These are phyloP conservation scores for Spisula solida DNA, from an alignment of 2,888 invertebrate species.

Conservation along the genomic window DNA sequence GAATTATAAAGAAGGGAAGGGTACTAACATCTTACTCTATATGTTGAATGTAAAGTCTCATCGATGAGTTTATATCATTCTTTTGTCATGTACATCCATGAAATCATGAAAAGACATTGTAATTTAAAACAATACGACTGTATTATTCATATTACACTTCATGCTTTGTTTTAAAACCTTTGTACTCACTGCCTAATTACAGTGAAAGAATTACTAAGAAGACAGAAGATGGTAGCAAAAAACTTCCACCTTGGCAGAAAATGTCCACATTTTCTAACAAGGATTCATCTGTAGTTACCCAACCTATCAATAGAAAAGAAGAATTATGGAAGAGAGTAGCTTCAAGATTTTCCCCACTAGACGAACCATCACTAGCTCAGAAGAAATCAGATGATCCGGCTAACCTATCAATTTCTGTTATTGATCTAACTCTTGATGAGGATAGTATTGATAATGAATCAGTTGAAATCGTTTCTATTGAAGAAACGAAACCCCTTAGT, in stretches of 20 bases:
- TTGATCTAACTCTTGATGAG: slow-evolving; percentile 10
- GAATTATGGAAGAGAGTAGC: no score
- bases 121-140: not conserved
- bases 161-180: not conserved
- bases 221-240: not conserved
- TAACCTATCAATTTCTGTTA: not conserved
- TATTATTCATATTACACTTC: not conserved
- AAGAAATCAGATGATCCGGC: not conserved
- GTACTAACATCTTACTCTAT: no score
- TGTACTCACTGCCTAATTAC: slow-evolving; percentile 16
- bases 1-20: no score
- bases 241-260: not conserved
- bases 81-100: no score
- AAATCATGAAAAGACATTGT: not conserved
- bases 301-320: not conserved
- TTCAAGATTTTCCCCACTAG: not conserved
- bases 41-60: no score
- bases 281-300: not conserved
- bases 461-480: not conserved
- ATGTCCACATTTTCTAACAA: not conserved
- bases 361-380: not conserved
- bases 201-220: not conserved
- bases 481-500: not conserved
- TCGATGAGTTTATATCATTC: no score
- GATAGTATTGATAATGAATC: not conserved